phyloP scores from a whole-genome alignment of 2,113 vertebrate genomes.

The Leucopternis melanops region DNA sequence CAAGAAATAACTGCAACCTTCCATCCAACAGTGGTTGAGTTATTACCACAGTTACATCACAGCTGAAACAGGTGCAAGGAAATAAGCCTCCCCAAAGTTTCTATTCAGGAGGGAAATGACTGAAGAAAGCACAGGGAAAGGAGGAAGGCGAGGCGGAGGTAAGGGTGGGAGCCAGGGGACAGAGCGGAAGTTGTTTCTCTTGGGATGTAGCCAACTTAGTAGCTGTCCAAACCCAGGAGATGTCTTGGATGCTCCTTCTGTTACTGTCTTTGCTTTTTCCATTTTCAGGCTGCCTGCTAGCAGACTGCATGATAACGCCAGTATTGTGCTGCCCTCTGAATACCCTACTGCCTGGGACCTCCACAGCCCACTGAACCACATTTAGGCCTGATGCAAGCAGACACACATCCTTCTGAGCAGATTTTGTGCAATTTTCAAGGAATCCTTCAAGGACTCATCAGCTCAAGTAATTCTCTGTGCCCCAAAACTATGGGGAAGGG shows the following conservation, averaged over 20 bases:
- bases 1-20: not conserved
- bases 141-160: not conserved
- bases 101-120: constrained; percentile 32
- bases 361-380: not conserved
- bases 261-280: not conserved
- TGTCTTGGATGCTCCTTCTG: constrained; percentile 9
- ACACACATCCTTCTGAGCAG: not conserved
- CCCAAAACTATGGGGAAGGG: constrained; percentile 37
- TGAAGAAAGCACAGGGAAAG: constrained; percentile 32
- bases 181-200: constrained; percentile 44
- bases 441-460: constrained; percentile 41
- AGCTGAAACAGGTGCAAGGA: constrained; percentile 65
- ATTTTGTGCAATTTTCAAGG: constrained; percentile 12
- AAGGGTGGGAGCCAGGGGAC: constrained; percentile 10
- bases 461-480: constrained; percentile 9
- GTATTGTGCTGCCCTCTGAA: not conserved
- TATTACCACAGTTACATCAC: constrained; percentile 52
- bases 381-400: not conserved
- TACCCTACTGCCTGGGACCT: not conserved
- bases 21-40: constrained; percentile 41
- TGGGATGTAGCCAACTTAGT: constrained; percentile 42
- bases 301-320: accelerated
- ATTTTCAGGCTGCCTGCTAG: not conserved
- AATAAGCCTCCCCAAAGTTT: constrained; percentile 51
- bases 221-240: constrained; percentile 14